Conservation (phyloP, 2,797 vertebrate species). For the Enteromius afrohamiltoni region DNA sequence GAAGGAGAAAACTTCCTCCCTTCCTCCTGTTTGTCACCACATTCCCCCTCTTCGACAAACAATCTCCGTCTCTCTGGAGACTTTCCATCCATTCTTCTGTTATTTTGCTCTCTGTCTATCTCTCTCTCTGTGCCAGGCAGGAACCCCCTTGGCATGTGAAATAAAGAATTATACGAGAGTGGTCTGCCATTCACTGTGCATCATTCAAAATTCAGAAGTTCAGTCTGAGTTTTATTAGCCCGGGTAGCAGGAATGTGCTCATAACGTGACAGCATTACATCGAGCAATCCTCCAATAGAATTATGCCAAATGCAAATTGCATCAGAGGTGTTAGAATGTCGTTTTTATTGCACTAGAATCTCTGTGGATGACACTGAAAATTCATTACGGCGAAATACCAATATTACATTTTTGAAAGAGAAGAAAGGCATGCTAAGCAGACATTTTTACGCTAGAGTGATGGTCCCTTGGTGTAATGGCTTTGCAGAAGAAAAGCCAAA, state of each 20-base stretch:
- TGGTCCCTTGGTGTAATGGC: constrained; percentile 11
- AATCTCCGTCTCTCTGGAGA: constrained; percentile 1
- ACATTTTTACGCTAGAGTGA: constrained; percentile 11
- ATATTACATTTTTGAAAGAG: constrained; percentile 55
- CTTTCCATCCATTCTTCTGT: constrained; percentile 6
- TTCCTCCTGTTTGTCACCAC: constrained; percentile 18
- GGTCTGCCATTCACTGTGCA: constrained; percentile 6
- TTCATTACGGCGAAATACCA: constrained; percentile 70
- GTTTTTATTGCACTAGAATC: constrained; percentile 66
- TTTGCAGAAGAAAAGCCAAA: constrained; percentile 39
- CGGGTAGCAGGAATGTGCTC: constrained; percentile 57
- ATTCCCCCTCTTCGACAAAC: constrained; percentile 4
- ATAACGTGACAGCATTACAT: constrained; percentile 61
- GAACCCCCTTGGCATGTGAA: constrained; percentile 38
- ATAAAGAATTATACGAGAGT: constrained; percentile 39
- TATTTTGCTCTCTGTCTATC: constrained; percentile 1
- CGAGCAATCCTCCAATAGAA: constrained; percentile 51
- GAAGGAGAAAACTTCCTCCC: constrained; percentile 3
- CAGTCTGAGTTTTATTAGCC: constrained; percentile 54
- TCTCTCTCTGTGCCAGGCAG: constrained; percentile 16
- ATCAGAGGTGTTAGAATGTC: constrained; percentile 59
- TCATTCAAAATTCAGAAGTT: constrained; percentile 48
- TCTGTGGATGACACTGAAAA: constrained; percentile 66
- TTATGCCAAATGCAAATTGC: constrained; percentile 65
- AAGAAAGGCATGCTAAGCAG: constrained; percentile 38